phyloP scores from a whole-genome alignment of 2,797 vertebrate genomes.

The Muscicapa striata region DNA sequence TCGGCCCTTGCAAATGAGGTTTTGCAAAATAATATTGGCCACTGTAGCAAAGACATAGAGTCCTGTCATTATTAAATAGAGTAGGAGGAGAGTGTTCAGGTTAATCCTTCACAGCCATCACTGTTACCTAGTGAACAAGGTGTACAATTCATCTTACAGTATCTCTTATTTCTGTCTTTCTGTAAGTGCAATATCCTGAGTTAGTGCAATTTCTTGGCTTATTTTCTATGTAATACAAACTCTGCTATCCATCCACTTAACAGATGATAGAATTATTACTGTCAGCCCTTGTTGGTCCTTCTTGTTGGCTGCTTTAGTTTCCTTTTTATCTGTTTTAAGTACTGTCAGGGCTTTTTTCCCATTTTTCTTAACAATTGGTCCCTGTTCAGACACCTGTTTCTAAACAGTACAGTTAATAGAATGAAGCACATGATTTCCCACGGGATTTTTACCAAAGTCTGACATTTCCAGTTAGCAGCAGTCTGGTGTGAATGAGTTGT shows the following conservation, averaged over 20 bases:
- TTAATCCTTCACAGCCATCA: background rate
- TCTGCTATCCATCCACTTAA: background rate
- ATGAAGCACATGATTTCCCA: background rate
- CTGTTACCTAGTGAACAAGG: background rate
- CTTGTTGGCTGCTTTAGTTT: background rate
- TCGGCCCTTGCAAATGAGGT: background rate
- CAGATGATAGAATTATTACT: background rate
- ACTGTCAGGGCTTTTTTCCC: accelerated
- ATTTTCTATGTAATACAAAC: background rate
- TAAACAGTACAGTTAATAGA: background rate
- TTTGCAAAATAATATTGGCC: background rate
- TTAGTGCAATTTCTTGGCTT: background rate
- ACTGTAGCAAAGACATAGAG: background rate
- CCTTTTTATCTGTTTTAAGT: background rate
- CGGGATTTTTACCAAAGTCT: background rate
- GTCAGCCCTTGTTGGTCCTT: background rate
- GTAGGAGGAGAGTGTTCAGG: background rate
- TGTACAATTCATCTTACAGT: background rate
- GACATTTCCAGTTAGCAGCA: background rate
- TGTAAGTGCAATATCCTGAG: background rate
- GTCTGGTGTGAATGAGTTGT: background rate
- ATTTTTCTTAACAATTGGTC: background rate
- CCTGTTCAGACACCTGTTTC: background rate
- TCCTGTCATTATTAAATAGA: background rate
- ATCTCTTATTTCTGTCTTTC: background rate